Evolutionary conservation across 2,888 invertebrate genomes (phyloP).

Genomic region (Belgica antarctica): DNA sequence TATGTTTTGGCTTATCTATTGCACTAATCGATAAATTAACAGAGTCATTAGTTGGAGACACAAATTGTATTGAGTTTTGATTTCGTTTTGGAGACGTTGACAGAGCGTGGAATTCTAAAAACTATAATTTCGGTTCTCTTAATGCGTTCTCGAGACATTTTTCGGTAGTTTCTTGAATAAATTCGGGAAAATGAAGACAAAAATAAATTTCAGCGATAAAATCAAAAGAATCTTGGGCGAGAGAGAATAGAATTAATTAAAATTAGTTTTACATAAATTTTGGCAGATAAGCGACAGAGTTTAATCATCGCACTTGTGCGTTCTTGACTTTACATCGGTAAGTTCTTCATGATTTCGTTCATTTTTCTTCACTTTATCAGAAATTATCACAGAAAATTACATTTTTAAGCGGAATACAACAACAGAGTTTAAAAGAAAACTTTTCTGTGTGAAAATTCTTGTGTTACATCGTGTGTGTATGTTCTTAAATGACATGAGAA

Average conservation of each 20-base stretch:
- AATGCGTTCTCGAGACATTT: not conserved
- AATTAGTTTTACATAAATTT: too few species aligned
- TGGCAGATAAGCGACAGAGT: too few species aligned
- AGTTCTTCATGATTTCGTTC: too few species aligned
- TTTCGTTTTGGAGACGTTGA: constrained; percentile 8
- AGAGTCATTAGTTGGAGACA: constrained; percentile 25
- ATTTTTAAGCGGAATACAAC: constrained; percentile 36
- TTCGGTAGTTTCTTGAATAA: too few species aligned
- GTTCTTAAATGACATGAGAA: not conserved
- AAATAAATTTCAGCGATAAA: too few species aligned
- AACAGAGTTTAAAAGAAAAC: not conserved
- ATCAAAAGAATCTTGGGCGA: too few species aligned
- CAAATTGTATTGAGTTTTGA: not conserved
- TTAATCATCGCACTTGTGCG: too few species aligned
- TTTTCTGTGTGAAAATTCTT: constrained; percentile 34
- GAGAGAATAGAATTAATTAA: too few species aligned
- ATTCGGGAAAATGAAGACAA: too few species aligned
- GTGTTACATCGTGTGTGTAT: constrained; percentile 19
- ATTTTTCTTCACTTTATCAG: too few species aligned
- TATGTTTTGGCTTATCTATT: constrained; percentile 34
- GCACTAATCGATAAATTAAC: constrained; percentile 19
- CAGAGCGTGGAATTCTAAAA: constrained; percentile 42
- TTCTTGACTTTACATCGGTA: too few species aligned
- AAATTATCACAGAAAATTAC: too few species aligned
- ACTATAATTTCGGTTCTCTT: constrained; percentile 39